These are phyloP conservation scores for Orussus abietinus DNA, from an alignment of 1,140 invertebrate genomes.

Conservation along the genomic window DNA sequence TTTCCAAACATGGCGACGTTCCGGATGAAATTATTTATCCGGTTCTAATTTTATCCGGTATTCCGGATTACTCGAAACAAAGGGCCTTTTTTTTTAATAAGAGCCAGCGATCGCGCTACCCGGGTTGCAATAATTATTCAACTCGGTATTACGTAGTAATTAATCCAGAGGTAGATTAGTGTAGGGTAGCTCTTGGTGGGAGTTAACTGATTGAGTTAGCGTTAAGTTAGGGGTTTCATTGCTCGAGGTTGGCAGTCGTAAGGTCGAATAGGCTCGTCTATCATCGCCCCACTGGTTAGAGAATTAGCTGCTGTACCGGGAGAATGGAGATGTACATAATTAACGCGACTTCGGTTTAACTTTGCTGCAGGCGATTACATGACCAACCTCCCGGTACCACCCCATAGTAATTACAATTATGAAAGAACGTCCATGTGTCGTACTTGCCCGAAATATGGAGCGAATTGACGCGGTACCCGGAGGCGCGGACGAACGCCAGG, in stretches of 20 bases:
- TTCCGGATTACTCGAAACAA: too few species aligned
- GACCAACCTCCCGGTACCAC: too few species aligned
- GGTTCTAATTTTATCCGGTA: too few species aligned
- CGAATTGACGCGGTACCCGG: too few species aligned
- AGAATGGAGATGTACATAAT: conserved; percentile 44
- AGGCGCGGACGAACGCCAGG: too few species aligned
- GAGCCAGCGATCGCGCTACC: too few species aligned
- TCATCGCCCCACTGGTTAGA: conserved; percentile 42
- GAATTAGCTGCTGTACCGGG: conserved; percentile 27
- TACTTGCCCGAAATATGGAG: too few species aligned
- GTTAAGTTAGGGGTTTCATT: conserved; percentile 48
- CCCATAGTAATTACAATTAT: too few species aligned
- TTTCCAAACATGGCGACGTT: too few species aligned
- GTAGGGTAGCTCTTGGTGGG: conserved; percentile 29
- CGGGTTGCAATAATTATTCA: conserved; percentile 49
- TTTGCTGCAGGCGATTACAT: conserved; percentile 49
- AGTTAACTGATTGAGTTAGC: conserved; percentile 53
- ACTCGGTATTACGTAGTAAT: conserved; percentile 44
- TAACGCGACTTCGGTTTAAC: conserved; percentile 54
- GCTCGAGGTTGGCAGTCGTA: conserved; percentile 42
- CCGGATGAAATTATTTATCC: too few species aligned
- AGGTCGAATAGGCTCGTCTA: conserved; percentile 47
- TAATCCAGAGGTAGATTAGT: conserved; percentile 49
- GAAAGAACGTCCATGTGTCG: too few species aligned
- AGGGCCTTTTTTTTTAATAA: too few species aligned